Evolutionary conservation across 2,888 invertebrate species (phyloP), one percentile per base, ranked within the genome.

Genomic region (Agrilus cyanescens): DNA sequence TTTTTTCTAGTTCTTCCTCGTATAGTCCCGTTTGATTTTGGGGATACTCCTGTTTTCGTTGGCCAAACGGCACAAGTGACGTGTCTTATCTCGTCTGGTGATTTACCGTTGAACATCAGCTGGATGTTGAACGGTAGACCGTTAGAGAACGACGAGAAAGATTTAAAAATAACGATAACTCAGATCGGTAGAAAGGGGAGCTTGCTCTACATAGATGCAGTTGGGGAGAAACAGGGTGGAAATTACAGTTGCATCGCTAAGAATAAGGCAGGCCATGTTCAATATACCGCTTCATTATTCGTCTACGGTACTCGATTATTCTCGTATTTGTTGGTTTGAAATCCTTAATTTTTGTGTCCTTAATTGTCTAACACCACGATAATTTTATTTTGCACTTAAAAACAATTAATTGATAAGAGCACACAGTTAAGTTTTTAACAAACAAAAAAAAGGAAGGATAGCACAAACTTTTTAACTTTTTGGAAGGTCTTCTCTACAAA

Each of bases 21-120:
- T 67, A 84, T 87, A 68, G 80, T 75, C 67, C 85, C 85, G 58
- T 86, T 86, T 70, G 76, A 77, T 65, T 85, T 86, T 67, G 85
- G 84, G 50, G 74, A 78, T 64, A 75, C 76, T 53, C 82, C 84
- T 57, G 77, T 85, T 56, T 80, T 78, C 66, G 80, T 80, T 60
- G 86, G 85, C 52, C 84, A 85, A 66, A 80, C 85, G 49, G 83
- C 80, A 55, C 85, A 86, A 67, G 75, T 82, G 53, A 78, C 75
- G 62, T 74, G 80, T 69, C 71, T 76, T 71, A 72, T 78, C 46
- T 70, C 71, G 32, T 70, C 73, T 54, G 82, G 80, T 45, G 75
- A 75, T 60, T 57, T 63, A 40, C 76, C 73, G 44, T 59, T 76
- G 51, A 63, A 72, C 55, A 72, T 76, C 52, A 58, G 57, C 47